Evolutionary conservation across 2,888 invertebrate genomes (phyloP), one percentile per base, ranked within the genome.

Genomic region (Ptilodon capucinus): DNA sequence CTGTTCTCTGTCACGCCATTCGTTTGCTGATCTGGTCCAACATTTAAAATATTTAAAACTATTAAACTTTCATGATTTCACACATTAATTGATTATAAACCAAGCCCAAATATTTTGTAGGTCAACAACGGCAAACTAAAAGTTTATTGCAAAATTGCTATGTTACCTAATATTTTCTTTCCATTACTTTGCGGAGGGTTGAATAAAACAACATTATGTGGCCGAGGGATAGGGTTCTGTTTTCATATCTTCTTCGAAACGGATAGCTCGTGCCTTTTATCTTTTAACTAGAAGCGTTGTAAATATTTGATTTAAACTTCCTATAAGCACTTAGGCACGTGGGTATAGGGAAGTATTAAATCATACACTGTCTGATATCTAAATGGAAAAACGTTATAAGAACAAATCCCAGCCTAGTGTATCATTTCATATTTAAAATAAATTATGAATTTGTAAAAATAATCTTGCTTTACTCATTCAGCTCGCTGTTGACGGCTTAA

Each of bases 181-280:
- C 75, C 82, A 82, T 84, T 83, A 81, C 68, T 68, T 67, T 78
- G 48, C 54, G 59, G 64, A 71, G 68, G 75, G 63, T 65, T 73
- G 63, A 68, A 72, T 74, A 73, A 70, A 78, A 79, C 52, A 78
- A 79, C 64, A 79, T 75, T 67, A 68, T 57, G 57, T 52, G 64
- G 55, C 51, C 48, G 57, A 49, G 56, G 55, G 57, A 54, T 58
- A 63, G n/a, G 59, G 59, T 51, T 54, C 44, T 65, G 54, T 68
- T 68, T 68, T 68, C 57, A 66, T 70, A 67, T 71, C 69, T 70
- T 51, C 56, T 51, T 59, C 57, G 48, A 55, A 65, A 53, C 28
- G 43, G 42, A 61, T 55, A 59, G 59, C 48, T 60, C n/a, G 9
- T 13, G 54, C 52, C 53, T 56, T 64, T 61, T 57, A 54, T 54